Percentiles rank a stretch among this genome's conserved stretches.
phyloP scores from a whole-genome alignment of 2,888 invertebrate species.

The Busseola fusca region DNA sequence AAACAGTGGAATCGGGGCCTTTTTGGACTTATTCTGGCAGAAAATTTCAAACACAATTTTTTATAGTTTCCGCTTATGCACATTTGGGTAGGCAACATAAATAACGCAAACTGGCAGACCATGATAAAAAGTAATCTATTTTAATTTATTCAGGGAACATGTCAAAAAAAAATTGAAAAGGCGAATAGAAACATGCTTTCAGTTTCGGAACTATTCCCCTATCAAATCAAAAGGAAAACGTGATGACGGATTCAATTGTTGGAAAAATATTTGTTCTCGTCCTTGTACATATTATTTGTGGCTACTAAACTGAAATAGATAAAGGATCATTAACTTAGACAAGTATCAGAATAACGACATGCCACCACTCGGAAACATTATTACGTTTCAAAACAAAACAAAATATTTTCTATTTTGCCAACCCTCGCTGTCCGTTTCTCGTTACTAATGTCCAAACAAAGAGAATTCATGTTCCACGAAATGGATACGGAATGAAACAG shows the following conservation, averaged over 20 bases:
- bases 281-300: not conserved
- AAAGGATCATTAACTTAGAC: not conserved
- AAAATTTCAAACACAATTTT: not conserved
- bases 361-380: not conserved
- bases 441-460: conserved; percentile 60
- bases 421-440: conserved; percentile 37
- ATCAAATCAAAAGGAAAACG: not conserved
- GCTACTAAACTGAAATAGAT: not conserved
- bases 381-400: conserved; percentile 15
- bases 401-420: conserved; percentile 4
- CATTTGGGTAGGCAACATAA: too few relatives aligned
- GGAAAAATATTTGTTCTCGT: not conserved
- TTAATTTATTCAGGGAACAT: not conserved
- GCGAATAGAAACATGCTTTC: not conserved
- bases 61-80: not conserved
- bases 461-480: conserved; percentile 55
- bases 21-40: not conserved
- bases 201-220: not conserved
- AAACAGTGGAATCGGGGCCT: not conserved
- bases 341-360: not conserved
- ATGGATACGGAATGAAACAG: conserved; percentile 58
- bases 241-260: too few relatives aligned
- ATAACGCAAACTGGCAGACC: too few relatives aligned
- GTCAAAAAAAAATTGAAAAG: not conserved
- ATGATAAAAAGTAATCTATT: too few relatives aligned